These are phyloP conservation scores for Mesitornis unicolor DNA, from an alignment of 2,113 vertebrate species.

Conservation along the genomic window DNA sequence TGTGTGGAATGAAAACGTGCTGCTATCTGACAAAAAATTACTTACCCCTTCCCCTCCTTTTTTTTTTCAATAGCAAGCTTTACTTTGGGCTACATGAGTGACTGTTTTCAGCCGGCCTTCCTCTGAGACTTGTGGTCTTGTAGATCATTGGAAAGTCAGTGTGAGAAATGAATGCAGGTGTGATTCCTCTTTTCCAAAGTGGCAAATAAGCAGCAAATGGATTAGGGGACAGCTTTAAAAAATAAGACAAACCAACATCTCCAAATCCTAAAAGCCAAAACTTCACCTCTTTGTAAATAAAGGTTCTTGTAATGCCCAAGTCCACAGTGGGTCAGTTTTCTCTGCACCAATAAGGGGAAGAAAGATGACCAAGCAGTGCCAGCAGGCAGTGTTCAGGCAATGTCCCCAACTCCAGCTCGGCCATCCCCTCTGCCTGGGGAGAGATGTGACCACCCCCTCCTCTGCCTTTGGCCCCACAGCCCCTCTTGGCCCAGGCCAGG, in stretches of 20 bases:
- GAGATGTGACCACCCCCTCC: background rate
- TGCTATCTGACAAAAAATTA: background rate
- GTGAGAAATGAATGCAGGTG: background rate
- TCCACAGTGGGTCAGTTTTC: background rate
- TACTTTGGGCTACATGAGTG: background rate
- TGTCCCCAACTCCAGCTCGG: background rate
- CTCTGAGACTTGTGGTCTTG: background rate
- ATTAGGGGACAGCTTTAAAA: background rate
- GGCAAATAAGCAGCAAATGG: background rate
- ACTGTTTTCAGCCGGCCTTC: background rate
- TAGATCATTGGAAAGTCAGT: background rate
- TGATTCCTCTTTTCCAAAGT: background rate
- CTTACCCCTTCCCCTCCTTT: too few relatives aligned
- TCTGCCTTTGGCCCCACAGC: background rate
- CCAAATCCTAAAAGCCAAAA: background rate
- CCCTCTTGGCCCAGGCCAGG: background rate
- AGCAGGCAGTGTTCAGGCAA: too few relatives aligned
- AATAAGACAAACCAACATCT: background rate
- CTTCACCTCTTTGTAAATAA: background rate
- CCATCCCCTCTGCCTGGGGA: background rate
- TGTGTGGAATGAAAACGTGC: background rate
- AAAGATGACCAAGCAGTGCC: background rate
- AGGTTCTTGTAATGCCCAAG: background rate
- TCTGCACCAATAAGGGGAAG: background rate
- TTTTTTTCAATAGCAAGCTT: background rate